Evolutionary conservation across 2,888 invertebrate genomes (phyloP), one percentile per base, ranked within the genome.

Genomic region (Caenorhabditis sp.): DNA sequence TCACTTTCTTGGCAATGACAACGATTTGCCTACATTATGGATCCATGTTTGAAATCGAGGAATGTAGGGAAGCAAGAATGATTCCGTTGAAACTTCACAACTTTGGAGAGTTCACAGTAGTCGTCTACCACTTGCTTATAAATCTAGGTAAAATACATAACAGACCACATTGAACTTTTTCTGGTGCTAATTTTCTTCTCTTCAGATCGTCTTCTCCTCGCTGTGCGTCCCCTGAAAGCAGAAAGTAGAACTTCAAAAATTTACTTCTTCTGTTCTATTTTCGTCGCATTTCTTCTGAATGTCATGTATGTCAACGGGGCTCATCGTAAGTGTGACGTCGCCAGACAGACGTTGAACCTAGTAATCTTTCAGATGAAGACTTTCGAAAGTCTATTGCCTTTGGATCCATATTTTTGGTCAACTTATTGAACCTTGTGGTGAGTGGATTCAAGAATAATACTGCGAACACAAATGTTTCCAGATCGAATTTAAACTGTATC

Each of bases 321-420:
- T 49, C 68, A 69, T 69, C 54, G 68, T 77, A 24, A 26, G 69
- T 35, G 16, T 56, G 24, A 31, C 31, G 35, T 24, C 2, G n/a
- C 1, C 2, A 44, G 7, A 38, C 19, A 35, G 41, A 54, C 31
- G 58, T 47, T 35, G 19, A 54, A 64, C 28, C 22, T 56, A 6
- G 44, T 22, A 22, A 38, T 49, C 51, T 68, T 79, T 35, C 66
- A 75, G 75, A 75, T 58, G 75, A 75, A 38, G 75, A 75, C 58
- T 44, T 56, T 12, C 26, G 75, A 59, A 75, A 75, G 31, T 75
- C 75, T 2, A 75, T 75, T 2, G 75, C 75, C 3, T 75, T 75
- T 38, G 66, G 66, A 7, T 16, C 58, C 7, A 56, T 75, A 1
- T 66, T 44, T 54, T 14, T 75, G 19, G 58, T 75, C 0, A 75